Evolutionary conservation across 2,113 vertebrate species (phyloP), one percentile per base, ranked within the genome.

Genomic region (Lycaon pictus): DNA sequence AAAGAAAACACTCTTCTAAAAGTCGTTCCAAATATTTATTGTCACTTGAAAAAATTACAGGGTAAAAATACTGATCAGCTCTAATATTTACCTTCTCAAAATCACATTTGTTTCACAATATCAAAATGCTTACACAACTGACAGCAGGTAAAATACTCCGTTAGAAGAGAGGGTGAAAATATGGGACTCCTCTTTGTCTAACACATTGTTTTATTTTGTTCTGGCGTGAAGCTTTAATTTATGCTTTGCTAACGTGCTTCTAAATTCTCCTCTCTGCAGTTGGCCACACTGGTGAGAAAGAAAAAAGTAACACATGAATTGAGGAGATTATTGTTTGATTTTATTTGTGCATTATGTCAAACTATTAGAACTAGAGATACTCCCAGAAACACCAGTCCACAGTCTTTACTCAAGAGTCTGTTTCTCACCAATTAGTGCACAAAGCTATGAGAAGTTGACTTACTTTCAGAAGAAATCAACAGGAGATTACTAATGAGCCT

Each of bases 301-400:
- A 92, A 85, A n/a, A 96, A 56, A 48, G 7, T 58, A 88, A 72
- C 69, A 92, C 76, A 11, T 29, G 32, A 79, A 37, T 27, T 71
- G 27, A 77, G 25, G 37, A 55, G 62, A 56, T 27, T 27, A 51
- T 22, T 88, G 2, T 76, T 93, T 79, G 69, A 81, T 97, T 97
- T 97, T 92, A 90, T 63, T 53, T 58, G 22, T 55, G 2, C 51
- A 37, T 93, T 69, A 62, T 27, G 19, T n/a, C 29, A 95, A 88
- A 93, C 76, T n/a, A 15, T 11, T 80, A 55, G 37, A 80, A 84
- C 17, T 51, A 1, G 3, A 67, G n/a, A 9, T n/a, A 67, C 1
- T 17, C 35, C 12, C 58, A 10, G 63, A 81, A 84, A 48, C 65
- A 17, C 55, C 23, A 91, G 10, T 72, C 13, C 6, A 27, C 15